Evolutionary conservation across 2,113 vertebrate species (phyloP), one percentile per base, ranked within the genome.

Genomic region (Cettia cetti): DNA sequence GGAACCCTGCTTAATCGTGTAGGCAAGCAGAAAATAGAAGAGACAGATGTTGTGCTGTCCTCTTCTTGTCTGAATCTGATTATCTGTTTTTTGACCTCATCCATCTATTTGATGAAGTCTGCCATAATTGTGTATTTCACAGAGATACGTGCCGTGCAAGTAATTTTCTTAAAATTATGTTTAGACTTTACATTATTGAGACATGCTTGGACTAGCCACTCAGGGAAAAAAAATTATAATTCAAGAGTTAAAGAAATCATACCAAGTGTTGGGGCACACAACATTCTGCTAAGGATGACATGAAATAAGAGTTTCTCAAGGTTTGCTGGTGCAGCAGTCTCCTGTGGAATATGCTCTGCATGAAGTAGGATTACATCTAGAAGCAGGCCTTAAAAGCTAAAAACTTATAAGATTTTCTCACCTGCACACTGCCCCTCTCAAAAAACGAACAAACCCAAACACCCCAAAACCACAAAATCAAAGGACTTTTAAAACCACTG

Each of bases 21-120:
- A 91, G 82, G 71, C 74, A 92, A 81, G 75, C 86, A 90, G 80
- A 90, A 95, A 91, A 91, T 59, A 71, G 78, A 64, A 88, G 92
- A 86, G 66, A 70, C 88, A 89, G 81, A 92, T 96, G 80, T 78
- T 89, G 44, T 57, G 30, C 72, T 91, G 78, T 94, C 61, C 85
- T 94, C 39, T 83, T 93, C 75, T 86, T 65, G 7, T 81, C 68
- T 75, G 78, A 90, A 72, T 91, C 57, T 95, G 87, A 82, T 96
- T 95, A 82, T 89, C 53, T 89, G 44, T 1, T 65, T 61, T 94
- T 89, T 96, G 60, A 91, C 81, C 59, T 94, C 35, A 47, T 82
- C 63, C 31, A 13, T 93, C 54, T 81, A 35, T 72, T 89, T 86
- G 37, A 89, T 82, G 11, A 87, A 56, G 11, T 71, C 59, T 80